Percentiles rank a stretch among this genome's conserved stretches.
Evolutionary conservation across 2,113 vertebrate species (phyloP).

Genomic region (Elanoides forficatus): DNA sequence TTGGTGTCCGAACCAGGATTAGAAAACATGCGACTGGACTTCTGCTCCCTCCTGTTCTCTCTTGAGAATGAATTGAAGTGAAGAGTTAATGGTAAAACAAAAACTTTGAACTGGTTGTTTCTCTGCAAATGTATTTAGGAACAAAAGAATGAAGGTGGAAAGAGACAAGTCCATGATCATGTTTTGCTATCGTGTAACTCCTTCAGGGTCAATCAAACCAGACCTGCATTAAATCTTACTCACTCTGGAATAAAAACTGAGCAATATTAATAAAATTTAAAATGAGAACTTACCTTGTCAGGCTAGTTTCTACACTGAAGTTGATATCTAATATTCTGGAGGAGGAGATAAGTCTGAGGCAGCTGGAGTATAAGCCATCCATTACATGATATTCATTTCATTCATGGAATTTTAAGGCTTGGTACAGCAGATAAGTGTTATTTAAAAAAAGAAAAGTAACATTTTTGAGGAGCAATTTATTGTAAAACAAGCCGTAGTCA

Average conservation of each 20-base stretch:
- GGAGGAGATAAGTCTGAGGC: background rate
- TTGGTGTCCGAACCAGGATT: conserved; percentile 4
- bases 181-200: background rate
- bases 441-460: background rate
- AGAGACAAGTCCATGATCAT: background rate
- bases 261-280: background rate
- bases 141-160: background rate
- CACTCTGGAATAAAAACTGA: background rate
- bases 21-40: background rate
- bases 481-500: background rate
- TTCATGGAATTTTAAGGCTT: background rate
- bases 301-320: background rate
- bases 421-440: background rate
- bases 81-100: background rate
- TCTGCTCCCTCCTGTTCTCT: background rate
- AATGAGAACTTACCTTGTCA: background rate
- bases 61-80: background rate
- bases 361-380: background rate
- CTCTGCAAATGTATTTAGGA: background rate
- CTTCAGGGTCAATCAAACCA: background rate
- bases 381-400: background rate
- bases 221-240: background rate
- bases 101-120: background rate
- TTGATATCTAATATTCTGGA: background rate
- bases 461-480: background rate